Percentiles rank a stretch among this genome's conserved stretches.
Evolutionary conservation across 2,797 vertebrate species (phyloP).

Genomic region (Bufotes viridis): DNA sequence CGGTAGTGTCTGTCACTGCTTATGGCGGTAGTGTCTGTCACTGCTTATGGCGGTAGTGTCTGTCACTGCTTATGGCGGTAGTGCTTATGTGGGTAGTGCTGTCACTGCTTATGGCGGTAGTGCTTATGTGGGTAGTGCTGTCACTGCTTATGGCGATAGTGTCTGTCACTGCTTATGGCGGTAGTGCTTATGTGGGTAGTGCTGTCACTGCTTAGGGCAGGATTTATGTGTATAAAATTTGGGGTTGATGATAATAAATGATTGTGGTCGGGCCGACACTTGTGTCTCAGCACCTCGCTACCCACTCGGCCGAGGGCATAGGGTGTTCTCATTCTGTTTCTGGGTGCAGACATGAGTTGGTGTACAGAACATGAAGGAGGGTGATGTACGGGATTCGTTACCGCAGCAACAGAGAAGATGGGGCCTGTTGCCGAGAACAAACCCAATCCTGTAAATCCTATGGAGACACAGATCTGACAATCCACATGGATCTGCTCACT

Average conservation of each 20-base stretch:
- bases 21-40: too few relatives aligned
- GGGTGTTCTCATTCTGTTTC: neutral
- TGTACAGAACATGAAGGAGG: neutral
- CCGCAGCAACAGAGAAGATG: neutral
- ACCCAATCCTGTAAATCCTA: neutral
- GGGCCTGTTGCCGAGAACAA: neutral
- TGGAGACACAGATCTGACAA: neutral
- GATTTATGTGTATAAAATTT: too few relatives aligned
- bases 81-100: too few relatives aligned
- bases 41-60: too few relatives aligned
- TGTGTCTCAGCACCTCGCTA: neutral
- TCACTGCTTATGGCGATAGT: too few relatives aligned
- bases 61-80: too few relatives aligned
- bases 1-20: too few relatives aligned
- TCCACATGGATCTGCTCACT: neutral
- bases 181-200: too few relatives aligned
- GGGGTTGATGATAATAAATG: neutral
- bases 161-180: too few relatives aligned
- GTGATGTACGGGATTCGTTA: constrained; percentile 1
- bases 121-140: too few relatives aligned
- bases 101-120: too few relatives aligned
- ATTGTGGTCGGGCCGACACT: neutral
- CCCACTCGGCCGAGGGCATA: neutral
- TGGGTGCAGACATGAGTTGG: neutral
- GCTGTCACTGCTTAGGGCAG: too few relatives aligned